Evolutionary conservation across 1,140 invertebrate genomes (phyloP), one percentile per base, ranked within the genome.

Genomic region (Archegozetes longisetosus): DNA sequence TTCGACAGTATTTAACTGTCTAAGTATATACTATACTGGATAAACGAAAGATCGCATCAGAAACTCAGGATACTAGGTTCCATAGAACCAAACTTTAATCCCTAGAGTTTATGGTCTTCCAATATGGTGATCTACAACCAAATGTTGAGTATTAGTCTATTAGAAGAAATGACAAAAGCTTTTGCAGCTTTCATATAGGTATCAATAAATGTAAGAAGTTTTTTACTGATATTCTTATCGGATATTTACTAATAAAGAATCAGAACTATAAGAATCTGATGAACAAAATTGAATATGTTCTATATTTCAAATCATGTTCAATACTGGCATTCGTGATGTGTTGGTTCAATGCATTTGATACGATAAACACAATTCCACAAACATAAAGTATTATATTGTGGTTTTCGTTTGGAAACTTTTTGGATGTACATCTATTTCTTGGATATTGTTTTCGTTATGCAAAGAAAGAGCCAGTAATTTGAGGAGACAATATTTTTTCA

Each of bases 161-260:
- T 58, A 2, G 55, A 58, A 24, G 55, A 58, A 58, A 9, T 58
- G 28, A 29, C 27, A 13, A 54, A 58, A 53, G 40, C 55, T 22
- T 58, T 58, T 48, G 55, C 47, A 51, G 55, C 55, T 17, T 58
- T 58, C 55, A 58, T 58, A 58, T 58, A 32, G 55, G 55, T 52
- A 52, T 58, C 25, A 58, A 58, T 51, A 28, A 58, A 28, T 58
- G 47, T 29, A 53, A 51, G 3, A 28, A 14, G 23, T 58, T 58
- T 29, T 58, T 58, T 25, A 54, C 47, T 52, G 55, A 32, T 22
- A 48, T 58, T 2, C 2, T 58, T 9, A 25, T 58, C 22, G 55
- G 55, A 14, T 58, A 53, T 51, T 22, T 58, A 17, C n/a, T 58
- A 3, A 58, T 6, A 17, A 6, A 9, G 17, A 40, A 17, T 40